phyloP scores from a whole-genome alignment of 2,888 invertebrate species.

The Scrobipalpa costella region DNA sequence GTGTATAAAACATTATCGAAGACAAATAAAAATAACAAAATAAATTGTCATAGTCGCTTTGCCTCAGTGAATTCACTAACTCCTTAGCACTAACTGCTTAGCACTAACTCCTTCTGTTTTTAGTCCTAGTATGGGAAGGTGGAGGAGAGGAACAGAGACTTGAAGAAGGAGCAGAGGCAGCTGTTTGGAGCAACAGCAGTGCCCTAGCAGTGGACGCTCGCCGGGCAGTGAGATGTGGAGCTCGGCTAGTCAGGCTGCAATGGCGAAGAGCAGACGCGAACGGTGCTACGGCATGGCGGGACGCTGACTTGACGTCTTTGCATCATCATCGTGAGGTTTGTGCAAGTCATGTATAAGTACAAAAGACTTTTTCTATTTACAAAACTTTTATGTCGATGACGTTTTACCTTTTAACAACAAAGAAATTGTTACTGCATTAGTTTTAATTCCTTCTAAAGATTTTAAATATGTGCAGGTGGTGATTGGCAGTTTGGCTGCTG shows the following conservation, averaged over 20 bases:
- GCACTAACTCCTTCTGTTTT: background rate
- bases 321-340: slow-evolving; percentile 71
- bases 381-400: too few species aligned
- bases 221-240: slow-evolving; percentile 70
- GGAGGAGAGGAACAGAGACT: slow-evolving; percentile 59
- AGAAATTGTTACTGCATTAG: too few species aligned
- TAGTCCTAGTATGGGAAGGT: slow-evolving; percentile 75
- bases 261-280: slow-evolving; percentile 66
- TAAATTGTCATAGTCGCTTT: background rate
- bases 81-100: too few species aligned
- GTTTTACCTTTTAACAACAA: too few species aligned
- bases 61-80: too few species aligned
- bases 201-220: slow-evolving; percentile 71
- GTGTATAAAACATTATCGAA: background rate
- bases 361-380: too few species aligned
- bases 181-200: slow-evolving; percentile 76
- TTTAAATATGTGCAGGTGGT: slow-evolving; percentile 53
- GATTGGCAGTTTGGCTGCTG: slow-evolving; percentile 84
- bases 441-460: too few species aligned
- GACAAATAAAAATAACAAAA: background rate
- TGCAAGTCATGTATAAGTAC: too few species aligned
- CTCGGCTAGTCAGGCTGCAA: slow-evolving; percentile 69
- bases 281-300: slow-evolving; percentile 62
- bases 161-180: slow-evolving; percentile 67
- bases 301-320: slow-evolving; percentile 69